These are phyloP conservation scores for Hippolais icterina DNA, from an alignment of 2,113 vertebrate genomes.

Conservation along the genomic window DNA sequence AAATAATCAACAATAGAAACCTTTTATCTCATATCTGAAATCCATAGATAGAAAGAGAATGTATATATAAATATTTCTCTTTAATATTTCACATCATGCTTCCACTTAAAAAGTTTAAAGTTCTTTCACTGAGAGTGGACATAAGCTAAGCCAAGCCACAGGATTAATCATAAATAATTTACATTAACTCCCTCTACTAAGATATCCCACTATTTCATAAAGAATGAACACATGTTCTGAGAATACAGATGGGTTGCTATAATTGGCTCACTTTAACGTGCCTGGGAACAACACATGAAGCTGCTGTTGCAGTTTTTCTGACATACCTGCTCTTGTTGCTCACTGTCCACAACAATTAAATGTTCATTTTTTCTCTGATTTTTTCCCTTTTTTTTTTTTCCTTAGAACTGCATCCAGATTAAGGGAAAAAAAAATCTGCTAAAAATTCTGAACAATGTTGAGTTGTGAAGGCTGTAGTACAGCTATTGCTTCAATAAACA, in stretches of 20 bases:
- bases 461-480: background rate
- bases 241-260: conserved; percentile 30
- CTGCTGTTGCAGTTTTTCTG: conserved; percentile 24
- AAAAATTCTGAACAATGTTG: background rate
- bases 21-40: conserved; percentile 52
- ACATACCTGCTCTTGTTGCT: background rate
- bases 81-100: conserved; percentile 51
- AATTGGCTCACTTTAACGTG: conserved; percentile 4
- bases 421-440: background rate
- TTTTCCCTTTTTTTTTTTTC: background rate
- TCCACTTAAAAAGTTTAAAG: conserved; percentile 35
- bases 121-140: conserved; percentile 16
- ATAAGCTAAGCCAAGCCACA: conserved; percentile 27
- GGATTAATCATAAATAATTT: conserved; percentile 50
- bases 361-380: background rate
- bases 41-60: conserved; percentile 30
- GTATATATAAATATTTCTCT: conserved; percentile 50
- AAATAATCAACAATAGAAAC: conserved; percentile 51
- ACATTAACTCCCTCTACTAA: conserved; percentile 9
- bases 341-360: conserved; percentile 1
- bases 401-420: background rate
- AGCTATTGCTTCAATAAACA: conserved; percentile 44
- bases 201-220: background rate
- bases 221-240: conserved; percentile 33
- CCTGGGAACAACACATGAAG: background rate